phyloP scores from a whole-genome alignment of 2,113 vertebrate genomes.

The Forbesichthys papilliferus region DNA sequence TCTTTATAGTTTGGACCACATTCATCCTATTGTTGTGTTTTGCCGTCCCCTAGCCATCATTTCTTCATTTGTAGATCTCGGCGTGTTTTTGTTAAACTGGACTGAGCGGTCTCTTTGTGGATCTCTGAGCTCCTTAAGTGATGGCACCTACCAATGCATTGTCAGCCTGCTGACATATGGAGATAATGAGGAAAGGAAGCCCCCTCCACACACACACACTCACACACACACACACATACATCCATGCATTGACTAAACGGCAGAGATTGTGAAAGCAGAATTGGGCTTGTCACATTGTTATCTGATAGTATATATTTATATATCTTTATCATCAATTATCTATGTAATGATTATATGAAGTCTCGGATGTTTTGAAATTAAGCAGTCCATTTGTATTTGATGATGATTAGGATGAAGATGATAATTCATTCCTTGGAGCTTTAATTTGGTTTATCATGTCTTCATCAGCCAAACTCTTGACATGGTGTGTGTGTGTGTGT shows the following conservation, averaged over 20 bases:
- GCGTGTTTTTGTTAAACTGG: slow-evolving; percentile 3
- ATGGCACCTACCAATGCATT: slow-evolving; percentile 1
- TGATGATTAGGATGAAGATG: too few relatives aligned
- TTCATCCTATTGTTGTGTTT: not conserved
- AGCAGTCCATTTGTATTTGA: too few relatives aligned
- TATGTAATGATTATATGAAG: too few relatives aligned
- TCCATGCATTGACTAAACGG: not conserved
- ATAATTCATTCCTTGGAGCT: too few relatives aligned
- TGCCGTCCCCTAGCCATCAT: not conserved
- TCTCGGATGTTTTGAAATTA: too few relatives aligned
- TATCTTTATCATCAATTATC: too few relatives aligned
- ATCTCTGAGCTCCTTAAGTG: not conserved
- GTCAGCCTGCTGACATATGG: not conserved
- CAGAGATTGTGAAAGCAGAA: not conserved
- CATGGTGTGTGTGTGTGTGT: too few relatives aligned
- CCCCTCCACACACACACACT: not conserved
- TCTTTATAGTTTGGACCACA: not conserved
- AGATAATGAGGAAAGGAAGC: not conserved
- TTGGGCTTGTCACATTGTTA: not conserved
- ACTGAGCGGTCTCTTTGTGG: not conserved
- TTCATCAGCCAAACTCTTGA: too few relatives aligned
- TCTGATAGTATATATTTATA: too few relatives aligned
- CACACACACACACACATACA: not conserved
- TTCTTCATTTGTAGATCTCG: not conserved
- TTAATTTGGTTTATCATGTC: too few relatives aligned